Evolutionary conservation across 1,140 invertebrate genomes (phyloP).

Genomic region (Leguminivora glycinivorella): DNA sequence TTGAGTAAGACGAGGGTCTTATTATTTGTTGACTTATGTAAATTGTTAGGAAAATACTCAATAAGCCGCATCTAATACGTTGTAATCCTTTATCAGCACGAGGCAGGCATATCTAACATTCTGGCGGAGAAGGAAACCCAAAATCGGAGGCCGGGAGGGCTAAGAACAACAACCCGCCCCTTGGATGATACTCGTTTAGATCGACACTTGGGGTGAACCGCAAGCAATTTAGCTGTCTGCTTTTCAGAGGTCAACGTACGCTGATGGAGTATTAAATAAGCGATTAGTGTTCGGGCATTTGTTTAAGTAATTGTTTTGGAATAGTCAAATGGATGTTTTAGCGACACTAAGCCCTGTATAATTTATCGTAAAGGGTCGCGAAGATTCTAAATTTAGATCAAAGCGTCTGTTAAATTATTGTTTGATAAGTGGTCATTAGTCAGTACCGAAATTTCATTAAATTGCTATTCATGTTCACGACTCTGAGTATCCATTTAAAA

Average conservation of each 20-base stretch:
- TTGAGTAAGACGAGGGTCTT: conserved; percentile 39
- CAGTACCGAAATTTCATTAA: background rate
- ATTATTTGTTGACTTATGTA: conserved; percentile 55
- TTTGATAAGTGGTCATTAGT: background rate
- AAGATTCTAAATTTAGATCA: background rate
- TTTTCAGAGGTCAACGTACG: conserved; percentile 12
- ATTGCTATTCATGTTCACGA: background rate
- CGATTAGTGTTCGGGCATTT: conserved; percentile 8
- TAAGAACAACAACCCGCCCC: conserved; percentile 25
- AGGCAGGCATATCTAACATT: conserved; percentile 42
- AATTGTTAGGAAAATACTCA: conserved; percentile 58
- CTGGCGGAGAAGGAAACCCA: background rate
- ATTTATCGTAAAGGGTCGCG: background rate
- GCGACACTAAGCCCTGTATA: conserved; percentile 2
- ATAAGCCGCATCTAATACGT: conserved; percentile 56
- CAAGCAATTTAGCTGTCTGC: conserved; percentile 28
- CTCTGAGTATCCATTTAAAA: too few relatives aligned
- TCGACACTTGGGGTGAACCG: conserved; percentile 24
- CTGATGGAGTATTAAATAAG: conserved; percentile 18
- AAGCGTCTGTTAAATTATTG: background rate
- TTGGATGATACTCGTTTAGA: conserved; percentile 26
- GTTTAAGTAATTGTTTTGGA: conserved; percentile 16
- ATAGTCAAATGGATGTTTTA: conserved; percentile 4
- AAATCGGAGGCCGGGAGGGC: conserved; percentile 3
- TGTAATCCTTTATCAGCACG: conserved; percentile 57